Conservation (phyloP, 2,113 vertebrate genomes). For the Xyliphius kryptos region DNA sequence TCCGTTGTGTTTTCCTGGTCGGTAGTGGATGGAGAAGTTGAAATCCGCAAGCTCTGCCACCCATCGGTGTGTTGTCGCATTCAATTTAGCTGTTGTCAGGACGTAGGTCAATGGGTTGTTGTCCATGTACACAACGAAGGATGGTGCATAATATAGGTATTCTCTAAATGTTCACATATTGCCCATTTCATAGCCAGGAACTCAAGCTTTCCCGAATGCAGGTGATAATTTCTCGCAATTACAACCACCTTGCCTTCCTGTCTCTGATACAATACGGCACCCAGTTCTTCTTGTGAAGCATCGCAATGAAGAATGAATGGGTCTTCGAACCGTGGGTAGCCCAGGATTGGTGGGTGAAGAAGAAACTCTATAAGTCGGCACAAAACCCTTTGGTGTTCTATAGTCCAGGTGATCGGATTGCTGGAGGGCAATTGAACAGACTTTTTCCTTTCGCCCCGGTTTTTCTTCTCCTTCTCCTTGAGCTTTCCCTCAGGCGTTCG, state of each 20-base stretch:
- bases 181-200: not conserved
- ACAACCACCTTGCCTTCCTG: not conserved
- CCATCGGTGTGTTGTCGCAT: not conserved
- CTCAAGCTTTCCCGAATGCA: not conserved
- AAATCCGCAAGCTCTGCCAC: not conserved
- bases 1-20: not conserved
- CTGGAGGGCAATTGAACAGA: constrained; percentile 16
- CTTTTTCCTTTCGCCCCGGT: constrained; percentile 1
- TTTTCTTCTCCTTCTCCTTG: not conserved
- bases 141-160: not conserved
- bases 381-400: constrained; percentile 7
- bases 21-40: not conserved
- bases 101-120: not conserved
- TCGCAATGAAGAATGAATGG: not conserved
- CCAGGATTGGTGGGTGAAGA: constrained; percentile 9
- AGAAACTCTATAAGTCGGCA: not conserved
- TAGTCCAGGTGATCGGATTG: constrained; percentile 30
- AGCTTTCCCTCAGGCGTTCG: not conserved
- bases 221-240: not conserved
- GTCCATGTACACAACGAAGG: not conserved
- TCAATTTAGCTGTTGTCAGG: not conserved
- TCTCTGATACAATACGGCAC: not conserved
- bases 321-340: not conserved
- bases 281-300: not conserved
- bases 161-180: not conserved